A percentile compares a stretch with the other conserved stretches of the same genome.
Conservation (phyloP, 1,140 invertebrate genomes). For the Eubasilissa regina region DNA sequence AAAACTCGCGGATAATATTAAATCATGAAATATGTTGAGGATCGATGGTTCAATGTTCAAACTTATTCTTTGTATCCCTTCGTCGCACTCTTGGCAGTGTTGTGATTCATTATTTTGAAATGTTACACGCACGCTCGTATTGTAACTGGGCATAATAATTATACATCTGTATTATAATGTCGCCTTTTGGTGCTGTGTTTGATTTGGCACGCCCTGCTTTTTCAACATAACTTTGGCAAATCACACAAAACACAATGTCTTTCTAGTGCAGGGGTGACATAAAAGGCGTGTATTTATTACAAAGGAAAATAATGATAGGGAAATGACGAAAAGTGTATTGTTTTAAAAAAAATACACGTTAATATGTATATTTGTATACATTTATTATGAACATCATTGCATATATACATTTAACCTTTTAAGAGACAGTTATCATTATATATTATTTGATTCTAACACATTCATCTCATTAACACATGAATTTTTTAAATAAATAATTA, state of each 20-base stretch:
- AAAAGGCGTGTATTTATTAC: not conserved
- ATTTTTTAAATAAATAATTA: too few relatives aligned
- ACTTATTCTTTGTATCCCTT: not conserved
- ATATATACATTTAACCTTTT: too few relatives aligned
- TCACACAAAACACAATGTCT: slow-evolving; percentile 19
- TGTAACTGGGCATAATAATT: slow-evolving; percentile 16
- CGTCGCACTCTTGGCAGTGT: not conserved
- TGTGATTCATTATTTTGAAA: slow-evolving; percentile 32
- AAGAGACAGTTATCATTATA: too few relatives aligned
- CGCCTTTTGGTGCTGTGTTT: slow-evolving; percentile 25
- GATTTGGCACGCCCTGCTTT: slow-evolving; percentile 46
- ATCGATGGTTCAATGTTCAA: too few relatives aligned
- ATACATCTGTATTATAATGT: slow-evolving; percentile 11
- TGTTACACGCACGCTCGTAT: slow-evolving; percentile 30
- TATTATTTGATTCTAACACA: too few relatives aligned
- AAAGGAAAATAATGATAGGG: not conserved
- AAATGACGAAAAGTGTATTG: too few relatives aligned
- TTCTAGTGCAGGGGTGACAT: slow-evolving; percentile 5
- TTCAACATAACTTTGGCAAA: slow-evolving; percentile 22
- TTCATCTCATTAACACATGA: too few relatives aligned
- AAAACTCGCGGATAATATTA: too few relatives aligned
- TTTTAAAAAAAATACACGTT: too few relatives aligned
- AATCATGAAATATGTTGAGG: too few relatives aligned
- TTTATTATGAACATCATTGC: too few relatives aligned
- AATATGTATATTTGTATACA: too few relatives aligned